Evolutionary conservation across 2,888 invertebrate species (phyloP), one percentile per base, ranked within the genome.

Genomic region (Tupiocoris notatus): DNA sequence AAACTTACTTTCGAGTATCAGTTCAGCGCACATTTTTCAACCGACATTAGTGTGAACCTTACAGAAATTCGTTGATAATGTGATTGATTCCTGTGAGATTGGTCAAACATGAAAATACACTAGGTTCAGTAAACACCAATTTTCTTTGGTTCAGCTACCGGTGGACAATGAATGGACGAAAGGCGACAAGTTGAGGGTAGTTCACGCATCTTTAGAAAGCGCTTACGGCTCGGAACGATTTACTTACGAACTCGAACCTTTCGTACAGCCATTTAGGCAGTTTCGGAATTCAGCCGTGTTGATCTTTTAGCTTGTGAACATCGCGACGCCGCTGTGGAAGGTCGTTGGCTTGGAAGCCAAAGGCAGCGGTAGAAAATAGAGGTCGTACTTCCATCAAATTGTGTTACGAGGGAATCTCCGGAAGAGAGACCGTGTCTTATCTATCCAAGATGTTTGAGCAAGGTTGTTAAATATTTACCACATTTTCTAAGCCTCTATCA

Each of bases 381-480:
- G 61, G 59, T 70, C 61, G 59, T 58, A 59, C 59, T 73, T 73
- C 73, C 73, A 73, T 73, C 73, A 73, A 73, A 73, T 63, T 73
- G 73, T 73, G 73, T 73, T 63, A 73, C 64, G 73, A 73, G 73
- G 56, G 54, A 57, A 73, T 63, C 63, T 39, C 39, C 12, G 39
- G 39, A 39, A 17, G 21, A 22, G 64, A 25, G 54, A 39, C 64
- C 73, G 73, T 73, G 73, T 73, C 73, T 73, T 73, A 73, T 73
- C 73, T 73, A 64, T 73, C 63, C 64, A 62, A 73, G 73, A 73
- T 73, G 73, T 73, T 73, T 73, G 73, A 73, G 64, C 73, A 73
- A 73, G 63, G 73, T 73, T 73, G 73, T 57, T 73, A 73, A 73
- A 73, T 73, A 73, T 73, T 73, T 73, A 73, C 73, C 62, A 57